Conservation (phyloP, 2,888 invertebrate species). For the Diachrysia chrysitis region DNA sequence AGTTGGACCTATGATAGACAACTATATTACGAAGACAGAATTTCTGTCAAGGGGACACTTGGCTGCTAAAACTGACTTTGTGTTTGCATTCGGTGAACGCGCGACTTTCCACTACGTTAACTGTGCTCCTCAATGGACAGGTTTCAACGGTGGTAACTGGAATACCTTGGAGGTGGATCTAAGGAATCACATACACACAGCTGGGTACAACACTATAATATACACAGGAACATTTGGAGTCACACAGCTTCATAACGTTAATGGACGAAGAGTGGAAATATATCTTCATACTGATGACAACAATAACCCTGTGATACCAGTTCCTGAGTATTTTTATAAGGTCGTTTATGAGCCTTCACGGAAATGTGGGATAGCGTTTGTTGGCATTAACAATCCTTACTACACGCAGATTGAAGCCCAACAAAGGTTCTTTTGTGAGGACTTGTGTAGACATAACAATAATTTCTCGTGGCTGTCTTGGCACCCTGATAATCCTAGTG, state of each 20-base stretch:
- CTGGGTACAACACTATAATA: constrained; percentile 77
- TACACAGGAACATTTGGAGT: constrained; percentile 91
- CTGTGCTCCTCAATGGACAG: constrained; percentile 92
- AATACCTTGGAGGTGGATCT: constrained; percentile 86
- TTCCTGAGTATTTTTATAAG: constrained; percentile 84
- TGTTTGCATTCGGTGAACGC: constrained; percentile 89
- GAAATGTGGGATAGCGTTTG: constrained; percentile 87
- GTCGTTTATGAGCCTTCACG: constrained; percentile 88
- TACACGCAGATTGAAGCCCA: constrained; percentile 69
- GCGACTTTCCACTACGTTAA: constrained; percentile 92
- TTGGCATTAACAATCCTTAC: constrained; percentile 91
- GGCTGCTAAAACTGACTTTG: constrained; percentile 91
- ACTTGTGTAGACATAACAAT: constrained; percentile 82
- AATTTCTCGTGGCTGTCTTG: constrained; percentile 90
- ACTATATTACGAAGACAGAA: constrained; percentile 79
- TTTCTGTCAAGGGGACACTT: constrained; percentile 90
- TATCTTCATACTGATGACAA: constrained; percentile 77
- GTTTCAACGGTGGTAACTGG: constrained; percentile 90
- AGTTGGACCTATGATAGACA: constrained; percentile 70
- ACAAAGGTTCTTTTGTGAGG: constrained; percentile 82
- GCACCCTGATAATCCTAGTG: constrained; percentile 80
- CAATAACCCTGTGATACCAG: constrained; percentile 81
- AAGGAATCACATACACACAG: constrained; percentile 74
- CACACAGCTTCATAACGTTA: constrained; percentile 83
- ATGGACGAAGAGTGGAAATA: constrained; percentile 74